These are phyloP conservation scores for Platycheirus rosarum DNA, from an alignment of 2,888 invertebrate genomes.

Conservation along the genomic window DNA sequence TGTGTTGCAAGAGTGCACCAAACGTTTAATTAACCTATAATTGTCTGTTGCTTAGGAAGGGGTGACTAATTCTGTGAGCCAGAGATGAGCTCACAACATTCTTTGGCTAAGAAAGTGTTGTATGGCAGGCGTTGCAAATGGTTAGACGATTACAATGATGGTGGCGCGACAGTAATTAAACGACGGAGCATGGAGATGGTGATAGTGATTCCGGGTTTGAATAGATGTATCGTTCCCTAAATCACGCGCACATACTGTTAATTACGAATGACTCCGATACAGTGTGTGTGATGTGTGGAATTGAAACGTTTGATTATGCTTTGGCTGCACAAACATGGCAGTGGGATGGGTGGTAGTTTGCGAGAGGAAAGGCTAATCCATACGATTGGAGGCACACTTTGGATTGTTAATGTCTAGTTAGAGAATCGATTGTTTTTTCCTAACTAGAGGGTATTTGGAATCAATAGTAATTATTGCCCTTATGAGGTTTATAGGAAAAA, in stretches of 20 bases:
- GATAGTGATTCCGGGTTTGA: constrained; percentile 40
- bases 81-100: constrained; percentile 29
- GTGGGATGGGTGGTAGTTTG: constrained; percentile 13
- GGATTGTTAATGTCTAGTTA: neutral
- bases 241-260: constrained; percentile 56
- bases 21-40: constrained; percentile 63
- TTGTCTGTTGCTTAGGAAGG: constrained; percentile 35
- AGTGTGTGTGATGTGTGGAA: constrained; percentile 28
- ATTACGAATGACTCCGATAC: constrained; percentile 58
- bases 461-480: too few relatives aligned
- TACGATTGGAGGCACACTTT: neutral
- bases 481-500: too few relatives aligned
- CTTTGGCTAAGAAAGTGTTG: constrained; percentile 43
- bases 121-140: constrained; percentile 33
- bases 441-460: too few relatives aligned
- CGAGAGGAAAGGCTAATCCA: constrained; percentile 3
- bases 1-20: constrained; percentile 45
- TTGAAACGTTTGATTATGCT: constrained; percentile 33
- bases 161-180: constrained; percentile 46
- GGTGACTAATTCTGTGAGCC: constrained; percentile 19
- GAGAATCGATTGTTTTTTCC: too few relatives aligned
- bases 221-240: constrained; percentile 35
- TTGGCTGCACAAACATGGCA: constrained; percentile 10
- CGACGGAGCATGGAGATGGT: constrained; percentile 24
- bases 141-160: constrained; percentile 56